A percentile compares a stretch with the other conserved stretches of the same genome.
These are phyloP conservation scores for Hirtodrosophila trivittata DNA, from an alignment of 2,888 invertebrate genomes.

Conservation along the genomic window DNA sequence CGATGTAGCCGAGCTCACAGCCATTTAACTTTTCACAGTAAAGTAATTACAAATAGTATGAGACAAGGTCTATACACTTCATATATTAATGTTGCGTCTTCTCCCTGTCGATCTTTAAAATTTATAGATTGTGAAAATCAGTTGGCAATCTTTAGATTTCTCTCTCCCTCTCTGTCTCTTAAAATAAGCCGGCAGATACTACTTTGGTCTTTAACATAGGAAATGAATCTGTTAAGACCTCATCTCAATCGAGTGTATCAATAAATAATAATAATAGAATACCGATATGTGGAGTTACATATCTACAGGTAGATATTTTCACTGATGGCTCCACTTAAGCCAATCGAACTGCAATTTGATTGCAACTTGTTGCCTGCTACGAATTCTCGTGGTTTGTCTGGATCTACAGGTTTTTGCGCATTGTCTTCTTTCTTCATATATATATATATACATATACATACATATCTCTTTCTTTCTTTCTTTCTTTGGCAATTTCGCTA, in stretches of 20 bases:
- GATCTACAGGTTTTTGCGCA: constrained; percentile 48
- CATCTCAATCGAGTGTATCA: constrained; percentile 22
- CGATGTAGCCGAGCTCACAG: not conserved
- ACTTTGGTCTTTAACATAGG: no score
- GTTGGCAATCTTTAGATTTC: no score
- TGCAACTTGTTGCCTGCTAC: constrained; percentile 41
- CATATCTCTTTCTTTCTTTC: constrained; percentile 31
- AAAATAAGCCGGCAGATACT: no score
- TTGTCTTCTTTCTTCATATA: constrained; percentile 55
- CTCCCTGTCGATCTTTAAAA: no score
- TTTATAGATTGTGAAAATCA: no score
- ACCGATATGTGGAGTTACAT: constrained; percentile 36
- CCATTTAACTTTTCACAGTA: not conserved
- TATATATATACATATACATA: constrained; percentile 3
- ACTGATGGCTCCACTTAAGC: constrained; percentile 69
- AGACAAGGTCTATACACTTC: no score
- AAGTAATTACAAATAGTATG: not conserved
- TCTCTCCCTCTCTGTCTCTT: no score
- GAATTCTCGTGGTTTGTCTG: constrained; percentile 29
- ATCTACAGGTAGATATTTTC: constrained; percentile 36
- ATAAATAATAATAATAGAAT: constrained; percentile 35
- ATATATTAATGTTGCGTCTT: no score
- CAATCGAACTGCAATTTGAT: constrained; percentile 65
- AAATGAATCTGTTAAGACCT: no score
- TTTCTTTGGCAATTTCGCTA: constrained; percentile 58